Conservation (phyloP, 1,140 invertebrate genomes). For the Trissolcus basalis region DNA sequence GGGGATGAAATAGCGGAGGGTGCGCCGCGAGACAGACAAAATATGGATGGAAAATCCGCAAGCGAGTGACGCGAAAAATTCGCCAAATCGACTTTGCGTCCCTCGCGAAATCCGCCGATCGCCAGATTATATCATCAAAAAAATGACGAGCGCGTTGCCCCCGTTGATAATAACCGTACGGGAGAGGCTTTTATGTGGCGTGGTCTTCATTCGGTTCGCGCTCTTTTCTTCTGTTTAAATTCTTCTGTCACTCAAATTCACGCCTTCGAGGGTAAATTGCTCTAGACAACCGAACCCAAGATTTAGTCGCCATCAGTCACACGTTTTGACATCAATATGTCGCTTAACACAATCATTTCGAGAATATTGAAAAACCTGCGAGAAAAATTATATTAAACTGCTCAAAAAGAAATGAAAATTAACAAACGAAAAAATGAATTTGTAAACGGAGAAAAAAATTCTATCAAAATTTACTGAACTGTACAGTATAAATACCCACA, state of each 20-base stretch:
- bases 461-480: too few relatives aligned
- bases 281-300: neutral
- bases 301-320: too few relatives aligned
- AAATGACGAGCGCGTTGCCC: neutral
- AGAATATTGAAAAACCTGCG: too few relatives aligned
- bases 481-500: too few relatives aligned
- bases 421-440: too few relatives aligned
- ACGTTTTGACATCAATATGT: too few relatives aligned
- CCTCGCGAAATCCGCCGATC: conserved; percentile 24
- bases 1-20: conserved; percentile 48
- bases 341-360: too few relatives aligned
- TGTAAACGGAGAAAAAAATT: too few relatives aligned
- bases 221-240: conserved; percentile 13
- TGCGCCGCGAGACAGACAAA: conserved; percentile 49
- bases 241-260: neutral
- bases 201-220: conserved; percentile 13
- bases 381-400: too few relatives aligned
- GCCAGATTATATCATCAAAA: conserved; percentile 29
- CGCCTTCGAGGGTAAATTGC: neutral
- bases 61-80: conserved; percentile 49
- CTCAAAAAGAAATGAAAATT: too few relatives aligned
- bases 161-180: conserved; percentile 26
- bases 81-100: conserved; percentile 37
- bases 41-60: conserved; percentile 50
- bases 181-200: conserved; percentile 16